Evolutionary conservation across 2,797 vertebrate genomes (phyloP), one percentile per base, ranked within the genome.

Genomic region (Pangasius macronema): DNA sequence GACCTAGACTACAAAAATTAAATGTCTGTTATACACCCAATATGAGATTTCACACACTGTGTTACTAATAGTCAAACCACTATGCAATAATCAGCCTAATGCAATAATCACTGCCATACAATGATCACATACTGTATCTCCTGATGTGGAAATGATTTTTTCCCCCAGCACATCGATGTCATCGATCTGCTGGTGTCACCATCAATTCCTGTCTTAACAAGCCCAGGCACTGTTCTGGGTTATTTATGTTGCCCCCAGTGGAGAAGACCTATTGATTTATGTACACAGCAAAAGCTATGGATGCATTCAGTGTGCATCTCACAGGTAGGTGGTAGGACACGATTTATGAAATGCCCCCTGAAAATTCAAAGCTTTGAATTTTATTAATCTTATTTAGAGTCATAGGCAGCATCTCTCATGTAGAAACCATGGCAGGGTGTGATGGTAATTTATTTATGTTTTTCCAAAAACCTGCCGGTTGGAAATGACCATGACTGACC

Each of bases 191-290:
- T 85, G 86, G 90, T 92, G 91, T 87, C 88, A 87, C 89, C 86
- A 91, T 90, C 88, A 88, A 91, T 90, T 92, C 87, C 88, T 91
- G 87, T 86, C 83, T 91, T 91, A 90, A 92, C 91, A 91, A 91
- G 91, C 88, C 70, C 67, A 87, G 88, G 88, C 88, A 90, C 87
- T 89, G 89, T 91, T 91, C 87, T 70, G 84, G 88, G 87, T 90
- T 90, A 92, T 92, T 91, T 90, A 90, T 91, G 91, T 91, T 80
- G 87, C 89, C 88, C 85, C 90, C 75, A 30, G 76, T 86, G 84
- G 91, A 90, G 89, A 85, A 89, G 88, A 89, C 88, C 81, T 88
- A 91, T 92, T 90, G 90, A 92, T 91, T 91, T 91, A 91, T 91
- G 87, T 89, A 91, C 89, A 87, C 89, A 57, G 87, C 89, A 86